Evolutionary conservation across 2,113 vertebrate genomes (phyloP).

Genomic region (Cottus gobio): DNA sequence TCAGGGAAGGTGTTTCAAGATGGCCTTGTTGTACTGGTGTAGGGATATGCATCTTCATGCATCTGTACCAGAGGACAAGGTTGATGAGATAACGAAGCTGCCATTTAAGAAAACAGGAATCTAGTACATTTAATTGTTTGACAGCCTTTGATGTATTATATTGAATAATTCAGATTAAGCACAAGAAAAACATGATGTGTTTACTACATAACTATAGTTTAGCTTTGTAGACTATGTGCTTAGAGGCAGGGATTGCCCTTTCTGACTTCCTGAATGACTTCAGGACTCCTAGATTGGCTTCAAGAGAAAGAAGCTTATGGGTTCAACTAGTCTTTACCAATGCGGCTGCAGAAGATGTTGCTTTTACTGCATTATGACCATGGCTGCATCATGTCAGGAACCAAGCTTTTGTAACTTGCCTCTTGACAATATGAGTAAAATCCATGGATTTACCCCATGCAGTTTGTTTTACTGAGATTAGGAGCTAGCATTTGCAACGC

Average conservation of each 20-base stretch:
- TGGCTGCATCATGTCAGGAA: conserved; percentile 43
- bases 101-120: conserved; percentile 7
- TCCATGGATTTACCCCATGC: conserved; percentile 17
- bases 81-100: conserved; percentile 24
- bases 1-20: conserved; percentile 25
- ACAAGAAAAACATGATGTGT: conserved; percentile 30
- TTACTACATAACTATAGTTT: conserved; percentile 31
- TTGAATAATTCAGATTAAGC: conserved; percentile 41
- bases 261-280: conserved; percentile 37
- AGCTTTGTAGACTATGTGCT: conserved; percentile 34
- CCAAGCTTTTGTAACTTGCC: conserved; percentile 27
- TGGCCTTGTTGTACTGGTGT: conserved; percentile 10
- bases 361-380: conserved; percentile 16
- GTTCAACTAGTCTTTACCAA: conserved; percentile 43
- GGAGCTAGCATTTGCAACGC: conserved; percentile 38
- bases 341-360: conserved; percentile 21
- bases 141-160: conserved; percentile 48
- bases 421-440: conserved; percentile 25
- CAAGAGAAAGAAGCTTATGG: conserved; percentile 17
- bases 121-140: conserved; percentile 13
- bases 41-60: conserved; percentile 4
- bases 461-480: conserved; percentile 37
- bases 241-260: conserved; percentile 38
- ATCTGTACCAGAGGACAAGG: conserved; percentile 7
- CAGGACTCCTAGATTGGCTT: conserved; percentile 31